phyloP scores from a whole-genome alignment of 2,888 invertebrate genomes.

The Hipparchia sbordonii region DNA sequence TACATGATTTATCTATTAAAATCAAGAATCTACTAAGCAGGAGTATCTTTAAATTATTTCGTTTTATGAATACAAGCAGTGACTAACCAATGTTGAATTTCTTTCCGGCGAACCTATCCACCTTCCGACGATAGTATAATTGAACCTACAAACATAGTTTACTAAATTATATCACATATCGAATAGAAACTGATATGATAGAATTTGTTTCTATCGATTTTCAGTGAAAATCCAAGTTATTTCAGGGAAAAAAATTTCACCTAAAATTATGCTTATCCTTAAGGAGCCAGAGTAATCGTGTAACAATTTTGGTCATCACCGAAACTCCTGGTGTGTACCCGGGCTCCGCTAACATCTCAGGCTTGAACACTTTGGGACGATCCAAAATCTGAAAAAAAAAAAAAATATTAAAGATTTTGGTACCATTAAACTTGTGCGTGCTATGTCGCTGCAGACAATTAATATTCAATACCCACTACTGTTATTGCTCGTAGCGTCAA shows the following conservation, averaged over 20 bases:
- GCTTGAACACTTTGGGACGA: conserved; percentile 52
- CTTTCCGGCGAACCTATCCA: conserved; percentile 70
- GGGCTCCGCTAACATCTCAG: conserved; percentile 56
- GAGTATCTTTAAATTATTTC: not conserved
- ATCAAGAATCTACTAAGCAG: not conserved
- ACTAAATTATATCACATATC: too few species aligned
- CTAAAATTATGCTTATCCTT: conserved; percentile 68
- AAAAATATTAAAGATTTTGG: not conserved
- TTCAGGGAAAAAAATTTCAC: conserved; percentile 42
- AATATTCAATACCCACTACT: conserved; percentile 52
- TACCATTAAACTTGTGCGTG: too few species aligned
- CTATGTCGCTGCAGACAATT: too few species aligned
- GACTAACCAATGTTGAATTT: conserved; percentile 65
- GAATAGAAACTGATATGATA: too few species aligned
- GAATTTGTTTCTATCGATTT: too few species aligned
- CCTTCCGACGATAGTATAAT: conserved; percentile 65
- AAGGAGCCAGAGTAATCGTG: conserved; percentile 59
- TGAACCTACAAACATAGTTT: conserved; percentile 55
- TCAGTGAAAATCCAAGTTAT: too few species aligned
- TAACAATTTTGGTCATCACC: conserved; percentile 67
- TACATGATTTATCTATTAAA: not conserved
- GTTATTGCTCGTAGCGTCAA: conserved; percentile 69
- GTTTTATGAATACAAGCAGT: not conserved
- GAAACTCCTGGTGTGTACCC: conserved; percentile 62
- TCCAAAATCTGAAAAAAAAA: conserved; percentile 53